Conservation (phyloP, 1,140 invertebrate species). For the Mactra quadrangularis region DNA sequence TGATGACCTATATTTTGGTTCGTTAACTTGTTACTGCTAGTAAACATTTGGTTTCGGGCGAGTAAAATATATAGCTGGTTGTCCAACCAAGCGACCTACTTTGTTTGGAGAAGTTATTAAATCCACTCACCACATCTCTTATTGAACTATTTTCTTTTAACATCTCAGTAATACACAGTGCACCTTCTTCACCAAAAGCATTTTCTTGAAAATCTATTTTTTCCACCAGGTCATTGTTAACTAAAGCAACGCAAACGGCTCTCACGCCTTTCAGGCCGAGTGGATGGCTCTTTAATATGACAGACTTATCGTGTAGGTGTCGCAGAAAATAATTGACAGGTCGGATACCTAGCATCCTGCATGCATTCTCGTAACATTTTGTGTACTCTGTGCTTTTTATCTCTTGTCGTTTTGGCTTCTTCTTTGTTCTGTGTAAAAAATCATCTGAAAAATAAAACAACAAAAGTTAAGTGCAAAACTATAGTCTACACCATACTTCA, state of each 20-base stretch:
- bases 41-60: too few species aligned
- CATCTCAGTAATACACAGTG: constrained; percentile 62
- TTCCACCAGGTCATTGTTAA: constrained; percentile 28
- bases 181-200: constrained; percentile 63
- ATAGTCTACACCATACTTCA: neutral
- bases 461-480: neutral
- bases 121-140: constrained; percentile 68
- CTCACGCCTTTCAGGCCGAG: constrained; percentile 38
- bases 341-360: constrained; percentile 65
- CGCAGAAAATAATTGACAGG: constrained; percentile 45
- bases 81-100: neutral
- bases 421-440: neutral
- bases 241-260: constrained; percentile 48
- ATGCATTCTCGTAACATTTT: constrained; percentile 82
- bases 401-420: constrained; percentile 11
- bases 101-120: neutral
- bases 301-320: constrained; percentile 31
- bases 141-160: constrained; percentile 69
- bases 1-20: too few species aligned
- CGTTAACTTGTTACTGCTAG: too few species aligned
- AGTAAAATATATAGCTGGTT: too few species aligned
- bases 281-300: constrained; percentile 53
- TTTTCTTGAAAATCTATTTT: constrained; percentile 71
- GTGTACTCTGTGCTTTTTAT: constrained; percentile 73
- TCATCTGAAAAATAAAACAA: constrained; percentile 1